A percentile compares a stretch with the other conserved stretches of the same genome.
Evolutionary conservation across 2,797 vertebrate genomes (phyloP).

Genomic region (Hapalemur alaotrensis): DNA sequence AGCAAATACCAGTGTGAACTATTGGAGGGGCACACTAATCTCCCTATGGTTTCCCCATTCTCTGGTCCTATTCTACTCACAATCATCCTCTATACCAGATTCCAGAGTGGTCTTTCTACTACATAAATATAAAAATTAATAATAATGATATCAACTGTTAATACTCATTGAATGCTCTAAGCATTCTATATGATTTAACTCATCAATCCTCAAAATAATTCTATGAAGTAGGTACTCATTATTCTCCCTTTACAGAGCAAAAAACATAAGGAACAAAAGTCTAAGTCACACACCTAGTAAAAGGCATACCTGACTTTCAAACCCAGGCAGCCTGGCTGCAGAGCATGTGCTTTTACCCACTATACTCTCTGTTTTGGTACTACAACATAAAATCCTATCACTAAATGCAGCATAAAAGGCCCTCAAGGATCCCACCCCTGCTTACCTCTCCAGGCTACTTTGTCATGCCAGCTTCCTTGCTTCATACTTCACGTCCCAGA

Average conservation of each 20-base stretch:
- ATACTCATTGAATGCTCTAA: not conserved
- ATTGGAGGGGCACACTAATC: not conserved
- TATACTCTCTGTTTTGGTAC: not conserved
- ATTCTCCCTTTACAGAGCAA: not conserved
- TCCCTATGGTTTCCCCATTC: not conserved
- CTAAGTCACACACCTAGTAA: not conserved
- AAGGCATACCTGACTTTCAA: slow-evolving; percentile 1
- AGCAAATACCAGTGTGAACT: not conserved
- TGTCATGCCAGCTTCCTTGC: not conserved
- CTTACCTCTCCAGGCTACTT: not conserved
- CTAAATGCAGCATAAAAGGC: not conserved
- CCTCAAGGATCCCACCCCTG: not conserved
- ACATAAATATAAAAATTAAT: not conserved
- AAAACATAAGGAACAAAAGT: not conserved
- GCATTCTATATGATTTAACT: not conserved
- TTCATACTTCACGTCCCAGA: not conserved
- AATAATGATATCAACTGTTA: not conserved
- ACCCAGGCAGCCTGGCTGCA: not conserved
- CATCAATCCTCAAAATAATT: not conserved
- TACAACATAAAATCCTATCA: not conserved
- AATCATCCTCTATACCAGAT: not conserved
- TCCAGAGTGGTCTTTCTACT: not conserved
- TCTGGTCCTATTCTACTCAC: not conserved
- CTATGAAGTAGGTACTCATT: not conserved
- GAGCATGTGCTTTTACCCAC: not conserved